These are phyloP conservation scores for Boulengeromyrus knoepffleri DNA, from an alignment of 2,113 vertebrate genomes.

Conservation along the genomic window DNA sequence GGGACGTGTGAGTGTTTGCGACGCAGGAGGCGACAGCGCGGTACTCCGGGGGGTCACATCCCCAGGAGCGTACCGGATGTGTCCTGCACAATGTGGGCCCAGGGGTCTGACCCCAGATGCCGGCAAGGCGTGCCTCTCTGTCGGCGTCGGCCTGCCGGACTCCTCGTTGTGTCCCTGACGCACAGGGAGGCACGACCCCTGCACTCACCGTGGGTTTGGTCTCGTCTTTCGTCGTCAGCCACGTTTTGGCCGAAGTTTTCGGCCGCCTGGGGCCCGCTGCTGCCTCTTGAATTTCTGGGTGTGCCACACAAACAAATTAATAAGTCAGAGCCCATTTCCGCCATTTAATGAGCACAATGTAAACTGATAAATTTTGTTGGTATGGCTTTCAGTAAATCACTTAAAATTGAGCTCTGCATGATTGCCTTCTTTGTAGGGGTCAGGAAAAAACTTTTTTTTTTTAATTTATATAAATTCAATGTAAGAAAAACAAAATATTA, in stretches of 20 bases:
- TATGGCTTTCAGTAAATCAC: neutral
- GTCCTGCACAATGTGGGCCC: neutral
- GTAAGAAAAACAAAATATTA: neutral
- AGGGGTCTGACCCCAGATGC: neutral
- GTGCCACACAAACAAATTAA: neutral
- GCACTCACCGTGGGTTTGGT: neutral
- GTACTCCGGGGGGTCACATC: neutral
- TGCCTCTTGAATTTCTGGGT: neutral
- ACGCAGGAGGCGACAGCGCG: neutral
- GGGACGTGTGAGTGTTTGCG: constrained; percentile 22
- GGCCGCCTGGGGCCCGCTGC: neutral
- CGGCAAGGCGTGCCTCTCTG: neutral
- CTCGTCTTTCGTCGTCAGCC: neutral
- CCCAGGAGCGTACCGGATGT: neutral
- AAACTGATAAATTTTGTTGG: neutral
- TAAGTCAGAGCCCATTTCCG: neutral
- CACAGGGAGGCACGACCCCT: neutral
- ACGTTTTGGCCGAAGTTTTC: neutral
- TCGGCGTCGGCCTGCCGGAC: neutral
- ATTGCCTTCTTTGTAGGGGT: neutral
- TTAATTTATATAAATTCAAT: neutral
- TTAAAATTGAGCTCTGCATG: neutral
- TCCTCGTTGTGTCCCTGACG: neutral
- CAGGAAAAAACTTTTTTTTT: neutral
- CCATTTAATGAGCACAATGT: neutral